Conservation (phyloP, 2,113 vertebrate species). For the Scomber japonicus region DNA sequence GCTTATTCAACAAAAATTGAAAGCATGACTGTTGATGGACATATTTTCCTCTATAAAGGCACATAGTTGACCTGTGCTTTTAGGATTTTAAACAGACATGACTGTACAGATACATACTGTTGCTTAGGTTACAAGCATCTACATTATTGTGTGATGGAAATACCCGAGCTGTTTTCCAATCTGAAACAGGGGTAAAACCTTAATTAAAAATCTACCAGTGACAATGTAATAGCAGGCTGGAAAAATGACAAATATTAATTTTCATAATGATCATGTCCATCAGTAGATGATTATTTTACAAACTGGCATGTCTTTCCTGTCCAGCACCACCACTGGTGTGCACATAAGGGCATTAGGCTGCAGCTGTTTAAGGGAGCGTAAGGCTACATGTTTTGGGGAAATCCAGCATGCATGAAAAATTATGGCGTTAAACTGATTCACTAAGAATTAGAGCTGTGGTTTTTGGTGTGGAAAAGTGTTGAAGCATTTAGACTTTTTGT, state of each 20-base stretch:
- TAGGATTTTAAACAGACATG: too few relatives aligned
- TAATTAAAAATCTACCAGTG: too few relatives aligned
- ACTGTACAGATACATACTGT: neutral
- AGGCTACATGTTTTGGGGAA: conserved; percentile 19
- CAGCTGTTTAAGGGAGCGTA: conserved; percentile 22
- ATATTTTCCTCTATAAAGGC: neutral
- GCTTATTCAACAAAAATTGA: neutral
- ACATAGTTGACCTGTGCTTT: neutral
- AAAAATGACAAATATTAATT: conserved; percentile 22
- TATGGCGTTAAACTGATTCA: conserved; percentile 18
- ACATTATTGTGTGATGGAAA: neutral
- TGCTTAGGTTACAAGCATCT: neutral
- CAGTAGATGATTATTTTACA: conserved; percentile 28
- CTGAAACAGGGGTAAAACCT: too few relatives aligned
- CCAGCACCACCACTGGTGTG: conserved; percentile 14
- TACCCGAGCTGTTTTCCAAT: neutral
- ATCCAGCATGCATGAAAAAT: conserved; percentile 32
- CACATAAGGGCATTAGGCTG: conserved; percentile 27
- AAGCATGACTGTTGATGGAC: neutral
- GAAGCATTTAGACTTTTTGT: neutral
- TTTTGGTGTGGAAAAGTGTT: conserved; percentile 20
- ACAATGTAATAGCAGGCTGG: too few relatives aligned
- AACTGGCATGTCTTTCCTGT: conserved; percentile 6
- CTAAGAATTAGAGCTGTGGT: conserved; percentile 1
- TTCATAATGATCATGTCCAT: conserved; percentile 13